Percentiles rank a stretch among this genome's conserved stretches.
phyloP scores from a whole-genome alignment of 1,140 invertebrate genomes.

The Leptopilina boulardi region DNA sequence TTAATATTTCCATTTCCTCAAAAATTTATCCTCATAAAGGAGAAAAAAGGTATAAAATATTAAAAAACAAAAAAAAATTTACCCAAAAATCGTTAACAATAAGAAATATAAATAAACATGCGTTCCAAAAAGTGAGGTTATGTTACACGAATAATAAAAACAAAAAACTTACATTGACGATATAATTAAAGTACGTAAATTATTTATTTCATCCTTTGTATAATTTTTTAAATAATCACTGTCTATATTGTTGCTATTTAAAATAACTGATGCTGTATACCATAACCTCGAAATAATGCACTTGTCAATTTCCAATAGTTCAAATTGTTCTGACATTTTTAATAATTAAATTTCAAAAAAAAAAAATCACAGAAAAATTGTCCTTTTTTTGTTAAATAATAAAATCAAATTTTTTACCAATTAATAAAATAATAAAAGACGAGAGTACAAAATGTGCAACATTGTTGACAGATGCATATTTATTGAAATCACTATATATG shows the following conservation, averaged over 20 bases:
- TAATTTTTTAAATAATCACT: conserved; percentile 34
- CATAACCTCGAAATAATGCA: conserved; percentile 56
- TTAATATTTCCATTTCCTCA: neutral
- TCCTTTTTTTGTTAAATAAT: neutral
- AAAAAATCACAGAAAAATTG: neutral
- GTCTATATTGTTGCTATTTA: conserved; percentile 40
- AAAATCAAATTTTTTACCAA: neutral
- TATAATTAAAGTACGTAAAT: neutral
- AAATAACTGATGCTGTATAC: conserved; percentile 52
- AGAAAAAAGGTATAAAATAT: neutral
- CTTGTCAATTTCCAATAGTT: conserved; percentile 47
- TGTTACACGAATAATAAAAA: neutral
- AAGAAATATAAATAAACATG: neutral
- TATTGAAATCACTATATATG: too few species aligned
- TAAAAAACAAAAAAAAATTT: too few species aligned
- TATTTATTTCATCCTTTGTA: conserved; percentile 34
- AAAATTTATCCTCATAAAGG: neutral
- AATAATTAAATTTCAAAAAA: neutral
- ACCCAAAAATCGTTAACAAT: too few species aligned
- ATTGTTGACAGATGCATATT: too few species aligned
- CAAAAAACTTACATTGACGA: neutral
- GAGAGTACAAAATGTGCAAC: neutral
- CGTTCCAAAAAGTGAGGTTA: neutral
- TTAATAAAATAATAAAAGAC: neutral
- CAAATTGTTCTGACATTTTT: conserved; percentile 21